A percentile compares a stretch with the other conserved stretches of the same genome.
Evolutionary conservation across 2,888 invertebrate genomes (phyloP).

Genomic region (Portevinia maculata): DNA sequence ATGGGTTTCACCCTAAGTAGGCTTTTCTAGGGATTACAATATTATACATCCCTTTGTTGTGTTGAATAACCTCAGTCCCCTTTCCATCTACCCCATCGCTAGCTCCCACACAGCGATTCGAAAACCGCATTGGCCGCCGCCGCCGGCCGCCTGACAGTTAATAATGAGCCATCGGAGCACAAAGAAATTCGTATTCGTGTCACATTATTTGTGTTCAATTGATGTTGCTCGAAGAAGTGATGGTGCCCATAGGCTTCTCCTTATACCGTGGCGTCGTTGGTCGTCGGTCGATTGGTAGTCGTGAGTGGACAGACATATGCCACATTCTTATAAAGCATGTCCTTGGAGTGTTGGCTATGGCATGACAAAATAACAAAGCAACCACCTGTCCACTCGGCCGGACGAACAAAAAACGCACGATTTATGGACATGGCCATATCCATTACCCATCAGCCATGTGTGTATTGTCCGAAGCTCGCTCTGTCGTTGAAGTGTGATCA

Average conservation of each 20-base stretch:
- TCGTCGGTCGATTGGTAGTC: not conserved
- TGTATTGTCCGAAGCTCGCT: constrained; percentile 9
- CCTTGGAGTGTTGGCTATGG: constrained; percentile 50
- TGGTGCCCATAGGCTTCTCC: constrained; percentile 14
- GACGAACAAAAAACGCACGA: constrained; percentile 62
- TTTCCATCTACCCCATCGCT: constrained; percentile 22
- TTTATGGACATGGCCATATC: constrained; percentile 43
- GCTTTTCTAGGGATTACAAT: constrained; percentile 71
- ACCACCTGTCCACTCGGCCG: constrained; percentile 59
- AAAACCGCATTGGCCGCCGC: constrained; percentile 48
- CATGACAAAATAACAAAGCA: constrained; percentile 50
- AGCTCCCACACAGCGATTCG: constrained; percentile 31
- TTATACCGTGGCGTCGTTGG: no score
- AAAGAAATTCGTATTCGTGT: constrained; percentile 73
- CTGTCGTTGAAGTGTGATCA: constrained; percentile 41
- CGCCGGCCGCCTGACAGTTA: constrained; percentile 64
- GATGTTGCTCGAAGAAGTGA: constrained; percentile 45
- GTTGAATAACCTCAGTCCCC: constrained; percentile 8
- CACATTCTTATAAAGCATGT: constrained; percentile 45
- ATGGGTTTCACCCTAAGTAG: constrained; percentile 65
- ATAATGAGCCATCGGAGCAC: constrained; percentile 71
- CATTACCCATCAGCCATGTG: no score
- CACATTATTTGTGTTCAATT: constrained; percentile 74
- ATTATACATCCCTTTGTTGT: constrained; percentile 70
- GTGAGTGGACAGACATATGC: constrained; percentile 59